Evolutionary conservation across 2,797 vertebrate genomes (phyloP), one percentile per base, ranked within the genome.

Genomic region (Platyrinchus mystaceus): DNA sequence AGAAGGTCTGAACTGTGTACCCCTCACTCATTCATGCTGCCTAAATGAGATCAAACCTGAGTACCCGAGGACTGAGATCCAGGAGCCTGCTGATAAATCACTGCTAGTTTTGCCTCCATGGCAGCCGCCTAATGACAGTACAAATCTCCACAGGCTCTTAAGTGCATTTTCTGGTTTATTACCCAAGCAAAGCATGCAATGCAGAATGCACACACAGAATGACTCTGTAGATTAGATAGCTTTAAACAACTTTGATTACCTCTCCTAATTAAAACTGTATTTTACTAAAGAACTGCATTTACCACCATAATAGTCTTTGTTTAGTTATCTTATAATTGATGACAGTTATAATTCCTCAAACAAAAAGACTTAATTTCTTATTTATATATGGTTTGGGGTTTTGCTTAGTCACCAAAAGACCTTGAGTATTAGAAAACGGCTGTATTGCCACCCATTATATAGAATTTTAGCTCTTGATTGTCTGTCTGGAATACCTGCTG

Each of bases 201-300:
- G 82, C 82, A 93, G 74, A 84, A 93, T 60, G 66, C 21, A 89
- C 53, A 77, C 60, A 77, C 30, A 73, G 50, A 89, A 83, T 52
- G 36, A 83, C 75, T 91, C 68, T 55, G 56, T 18, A 59, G 70
- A 92, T 89, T 75, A 52, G 71, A 92, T 39, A 71, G 81, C 71
- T 89, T 89, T 93, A 84, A 93, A 89, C 44, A 55, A 30, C 52
- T 90, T 80, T 90, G 79, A 89, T 79, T 95, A 87, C 24, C 58
- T 70, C 91, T 76, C 75, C 80, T 90, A 97, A 95, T 93, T 95
- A 95, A 96, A 95, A 87, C 37, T 87, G 53, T 62, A 59, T 60
- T 93, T 95, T 62, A 83, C 70, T 91, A 66, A 91, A 71, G 62
- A 92, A 94, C 20, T 78, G 64, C 37, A 58, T 87, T 92, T 96